A percentile compares a stretch with the other conserved stretches of the same genome.
phyloP scores from a whole-genome alignment of 1,140 invertebrate species.

The Pinna nobilis region DNA sequence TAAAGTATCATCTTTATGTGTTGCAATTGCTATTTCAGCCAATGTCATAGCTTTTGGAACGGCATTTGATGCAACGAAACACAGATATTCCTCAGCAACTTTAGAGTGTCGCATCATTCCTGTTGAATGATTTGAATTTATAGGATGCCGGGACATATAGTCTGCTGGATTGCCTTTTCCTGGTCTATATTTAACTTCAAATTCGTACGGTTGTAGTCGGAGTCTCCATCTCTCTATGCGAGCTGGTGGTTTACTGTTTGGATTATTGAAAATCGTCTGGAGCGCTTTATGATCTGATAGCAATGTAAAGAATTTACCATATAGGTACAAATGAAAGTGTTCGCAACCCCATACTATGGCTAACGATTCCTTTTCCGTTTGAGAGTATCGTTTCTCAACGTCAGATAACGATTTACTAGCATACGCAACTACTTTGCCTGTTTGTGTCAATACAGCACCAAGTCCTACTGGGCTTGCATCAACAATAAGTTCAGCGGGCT shows the following conservation, averaged over 20 bases:
- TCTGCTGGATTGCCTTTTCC: conserved; percentile 49
- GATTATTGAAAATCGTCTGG: conserved; percentile 23
- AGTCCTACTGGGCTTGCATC: conserved; percentile 24
- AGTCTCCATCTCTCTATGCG: conserved; percentile 45
- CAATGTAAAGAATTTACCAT: conserved; percentile 14
- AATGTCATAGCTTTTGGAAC: conserved; percentile 19
- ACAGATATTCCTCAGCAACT: conserved; percentile 20
- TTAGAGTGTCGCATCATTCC: conserved; percentile 28
- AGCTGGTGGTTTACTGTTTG: conserved; percentile 30
- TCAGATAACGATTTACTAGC: conserved; percentile 25
- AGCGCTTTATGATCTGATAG: conserved; percentile 27
- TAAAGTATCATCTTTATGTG: not conserved
- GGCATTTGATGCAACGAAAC: not conserved
- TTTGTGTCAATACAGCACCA: conserved; percentile 25
- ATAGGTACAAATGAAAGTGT: conserved; percentile 21
- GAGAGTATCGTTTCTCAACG: conserved; percentile 32
- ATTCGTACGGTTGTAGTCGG: conserved; percentile 41
- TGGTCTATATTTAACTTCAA: conserved; percentile 36
- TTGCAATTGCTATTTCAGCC: not conserved
- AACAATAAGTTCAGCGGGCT: not conserved
- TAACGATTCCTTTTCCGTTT: conserved; percentile 35
- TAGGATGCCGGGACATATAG: conserved; percentile 44
- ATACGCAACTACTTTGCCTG: conserved; percentile 27
- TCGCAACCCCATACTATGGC: conserved; percentile 34
- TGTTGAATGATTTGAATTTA: conserved; percentile 27